Base-by-base conservation (phyloP, 2,797 vertebrate species). In the Lagocephalus sceleratus region DNA sequence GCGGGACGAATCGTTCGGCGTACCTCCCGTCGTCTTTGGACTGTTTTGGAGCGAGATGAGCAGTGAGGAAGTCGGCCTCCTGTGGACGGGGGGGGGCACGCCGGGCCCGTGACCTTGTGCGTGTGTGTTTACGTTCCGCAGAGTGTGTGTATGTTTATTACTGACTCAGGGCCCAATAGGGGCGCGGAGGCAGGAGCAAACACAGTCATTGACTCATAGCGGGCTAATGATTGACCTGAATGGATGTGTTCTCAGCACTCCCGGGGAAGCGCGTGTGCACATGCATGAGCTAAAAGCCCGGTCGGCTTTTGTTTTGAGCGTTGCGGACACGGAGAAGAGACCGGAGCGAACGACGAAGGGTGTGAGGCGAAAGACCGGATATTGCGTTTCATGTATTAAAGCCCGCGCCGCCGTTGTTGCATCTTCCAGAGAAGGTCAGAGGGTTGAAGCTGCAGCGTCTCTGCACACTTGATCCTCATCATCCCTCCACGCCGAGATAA, bases 161-260 rank as follows among this genome's bases (percentile, higher is more conserved):
- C 63, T 51, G 53, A 35, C 23, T 60, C 46, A 50, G 45, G 48
- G 51, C 63, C 58, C 63, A 73, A 68, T 58, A 46, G 68, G 63
- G 74, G 56, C 65, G 56, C 78, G 57, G 78, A 81, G 65, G 76
- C 78, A 57, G 79, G 79, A 65, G 77, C 73, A 79, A 84, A 84
- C 76, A 85, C 56, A 21, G 61, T 56, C 74, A 67, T 69, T 82
- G 74, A 89, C 78, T 88, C 84, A 84, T 45, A 68, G 68, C 53
- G 15, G 51, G 80, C 67, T 85, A 89, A 91, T 90, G 68, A 91
- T 90, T 88, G 70, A 89, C 86, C 68, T 68, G 59, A 72, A 81
- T 68, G 78, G 68, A 69, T 62, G 65, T 55, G 52, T 55, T 65
- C 62, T 35, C 32, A 35, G 32, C 40, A 46, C 57, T 44, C 45